These are phyloP conservation scores for Zophobas morio DNA, from an alignment of 1,140 invertebrate genomes.

Conservation along the genomic window DNA sequence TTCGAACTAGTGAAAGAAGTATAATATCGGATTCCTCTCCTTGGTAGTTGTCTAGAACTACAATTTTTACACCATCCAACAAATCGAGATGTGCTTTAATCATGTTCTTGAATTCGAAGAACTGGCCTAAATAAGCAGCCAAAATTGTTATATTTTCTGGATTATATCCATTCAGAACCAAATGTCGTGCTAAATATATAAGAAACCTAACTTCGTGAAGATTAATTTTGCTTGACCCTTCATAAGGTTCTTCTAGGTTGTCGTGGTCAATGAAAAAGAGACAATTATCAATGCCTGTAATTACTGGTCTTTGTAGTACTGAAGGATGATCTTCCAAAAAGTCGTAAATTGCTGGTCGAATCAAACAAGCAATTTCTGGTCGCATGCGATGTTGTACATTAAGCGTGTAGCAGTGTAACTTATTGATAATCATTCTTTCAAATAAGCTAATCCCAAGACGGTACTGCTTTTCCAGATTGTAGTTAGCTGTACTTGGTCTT, in stretches of 20 bases:
- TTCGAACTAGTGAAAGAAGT: slow-evolving; percentile 86
- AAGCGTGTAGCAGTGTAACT: slow-evolving; percentile 71
- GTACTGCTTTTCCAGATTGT: slow-evolving; percentile 71
- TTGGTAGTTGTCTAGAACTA: slow-evolving; percentile 87
- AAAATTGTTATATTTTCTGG: slow-evolving; percentile 77
- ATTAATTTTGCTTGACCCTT: slow-evolving; percentile 75
- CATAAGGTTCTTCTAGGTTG: slow-evolving; percentile 69
- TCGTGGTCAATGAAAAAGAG: slow-evolving; percentile 77
- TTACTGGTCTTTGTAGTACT: slow-evolving; percentile 69
- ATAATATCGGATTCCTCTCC: slow-evolving; percentile 91
- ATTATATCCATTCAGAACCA: slow-evolving; percentile 74
- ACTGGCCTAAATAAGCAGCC: slow-evolving; percentile 78
- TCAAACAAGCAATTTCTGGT: slow-evolving; percentile 74
- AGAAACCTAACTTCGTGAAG: slow-evolving; percentile 73
- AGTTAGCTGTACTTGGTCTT: slow-evolving; percentile 76
- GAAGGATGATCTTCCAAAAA: slow-evolving; percentile 71
- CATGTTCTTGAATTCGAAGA: slow-evolving; percentile 70
- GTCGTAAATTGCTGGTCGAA: slow-evolving; percentile 76
- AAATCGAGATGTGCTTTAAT: slow-evolving; percentile 53
- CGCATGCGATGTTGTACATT: slow-evolving; percentile 79
- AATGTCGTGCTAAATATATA: slow-evolving; percentile 73
- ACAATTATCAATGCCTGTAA: slow-evolving; percentile 69
- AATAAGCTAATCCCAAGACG: slow-evolving; percentile 82
- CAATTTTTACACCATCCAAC: slow-evolving; percentile 72
- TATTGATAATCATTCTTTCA: slow-evolving; percentile 79